phyloP scores from a whole-genome alignment of 2,888 invertebrate species.

The Nephrotoma guestfalica region DNA sequence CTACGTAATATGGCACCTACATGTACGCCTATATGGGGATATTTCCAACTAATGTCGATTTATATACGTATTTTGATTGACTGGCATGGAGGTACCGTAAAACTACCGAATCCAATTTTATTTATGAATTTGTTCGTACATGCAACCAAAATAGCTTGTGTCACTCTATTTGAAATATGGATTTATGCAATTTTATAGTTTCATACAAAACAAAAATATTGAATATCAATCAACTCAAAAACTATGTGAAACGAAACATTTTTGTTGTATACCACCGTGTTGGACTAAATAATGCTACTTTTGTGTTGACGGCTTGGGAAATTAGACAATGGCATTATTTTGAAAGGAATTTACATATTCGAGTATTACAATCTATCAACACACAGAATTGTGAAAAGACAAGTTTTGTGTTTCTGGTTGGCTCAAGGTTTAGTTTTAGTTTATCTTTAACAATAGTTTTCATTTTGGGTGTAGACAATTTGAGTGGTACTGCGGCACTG shows the following conservation, averaged over 20 bases:
- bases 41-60: neutral
- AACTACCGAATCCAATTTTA: neutral
- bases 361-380: neutral
- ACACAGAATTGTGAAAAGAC: neutral
- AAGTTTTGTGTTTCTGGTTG: neutral
- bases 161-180: neutral
- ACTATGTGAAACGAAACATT: neutral
- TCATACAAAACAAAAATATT: neutral
- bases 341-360: neutral
- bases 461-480: too few relatives aligned
- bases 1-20: too few relatives aligned
- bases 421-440: neutral
- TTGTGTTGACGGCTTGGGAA: neutral
- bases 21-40: neutral
- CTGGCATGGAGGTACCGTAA: neutral
- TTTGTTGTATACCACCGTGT: neutral
- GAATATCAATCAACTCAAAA: neutral
- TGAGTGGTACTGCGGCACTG: too few relatives aligned
- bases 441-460: neutral
- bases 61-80: neutral
- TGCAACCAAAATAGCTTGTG: neutral
- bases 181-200: neutral
- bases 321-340: neutral
- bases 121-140: neutral
- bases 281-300: neutral